A percentile compares a stretch with the other conserved stretches of the same genome.
These are phyloP conservation scores for Enoplosus armatus DNA, from an alignment of 2,797 vertebrate genomes.

Conservation along the genomic window DNA sequence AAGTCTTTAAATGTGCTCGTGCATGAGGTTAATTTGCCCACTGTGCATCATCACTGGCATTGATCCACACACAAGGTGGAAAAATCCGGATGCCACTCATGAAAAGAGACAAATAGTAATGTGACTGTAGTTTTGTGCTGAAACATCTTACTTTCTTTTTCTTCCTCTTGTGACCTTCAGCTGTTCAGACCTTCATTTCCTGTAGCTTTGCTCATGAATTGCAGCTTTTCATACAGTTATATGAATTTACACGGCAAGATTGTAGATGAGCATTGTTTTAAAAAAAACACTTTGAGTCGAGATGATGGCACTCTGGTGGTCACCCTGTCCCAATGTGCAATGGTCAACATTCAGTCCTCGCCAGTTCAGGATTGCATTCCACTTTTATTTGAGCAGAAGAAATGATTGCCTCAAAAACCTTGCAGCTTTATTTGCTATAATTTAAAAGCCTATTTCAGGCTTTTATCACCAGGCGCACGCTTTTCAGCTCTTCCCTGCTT, in stretches of 20 bases:
- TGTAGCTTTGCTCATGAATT: background rate
- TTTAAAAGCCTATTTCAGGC: background rate
- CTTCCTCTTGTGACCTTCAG: background rate
- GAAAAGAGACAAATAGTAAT: background rate
- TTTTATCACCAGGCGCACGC: slow-evolving; percentile 5
- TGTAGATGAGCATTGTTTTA: background rate
- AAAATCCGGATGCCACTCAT: background rate
- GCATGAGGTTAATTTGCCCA: slow-evolving; percentile 13
- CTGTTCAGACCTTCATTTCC: background rate
- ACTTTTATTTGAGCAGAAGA: background rate
- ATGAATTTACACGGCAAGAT: background rate
- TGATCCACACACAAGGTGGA: slow-evolving; percentile 13
- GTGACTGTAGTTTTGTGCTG: background rate
- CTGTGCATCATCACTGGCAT: slow-evolving; percentile 2
- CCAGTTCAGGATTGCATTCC: background rate
- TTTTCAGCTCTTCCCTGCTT: slow-evolving; percentile 11
- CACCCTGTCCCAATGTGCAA: background rate
- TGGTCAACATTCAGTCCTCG: background rate
- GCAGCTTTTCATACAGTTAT: background rate
- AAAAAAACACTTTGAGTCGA: background rate
- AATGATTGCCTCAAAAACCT: background rate
- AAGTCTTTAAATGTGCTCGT: background rate
- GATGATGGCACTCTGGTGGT: background rate
- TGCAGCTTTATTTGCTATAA: background rate
- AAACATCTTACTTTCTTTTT: background rate